Percentiles rank a stretch among this genome's conserved stretches.
Evolutionary conservation across 2,888 invertebrate genomes (phyloP).

Genomic region (Platyscelio sp.): DNA sequence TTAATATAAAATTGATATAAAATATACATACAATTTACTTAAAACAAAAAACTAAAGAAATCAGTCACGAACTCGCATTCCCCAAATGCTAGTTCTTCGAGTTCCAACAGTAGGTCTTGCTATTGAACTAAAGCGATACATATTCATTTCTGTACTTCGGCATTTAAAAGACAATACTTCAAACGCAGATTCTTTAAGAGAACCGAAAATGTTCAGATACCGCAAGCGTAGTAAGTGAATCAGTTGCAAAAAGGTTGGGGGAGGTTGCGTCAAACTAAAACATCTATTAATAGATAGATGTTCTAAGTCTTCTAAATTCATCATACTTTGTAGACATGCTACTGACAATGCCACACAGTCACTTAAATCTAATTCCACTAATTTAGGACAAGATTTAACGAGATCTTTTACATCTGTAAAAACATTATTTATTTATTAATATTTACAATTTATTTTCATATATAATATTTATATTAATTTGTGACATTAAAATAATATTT

Average conservation of each 20-base stretch:
- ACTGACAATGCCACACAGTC: constrained; percentile 92
- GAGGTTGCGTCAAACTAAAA: constrained; percentile 87
- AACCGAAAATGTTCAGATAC: constrained; percentile 94
- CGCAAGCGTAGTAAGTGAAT: constrained; percentile 88
- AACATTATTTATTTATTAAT: background rate
- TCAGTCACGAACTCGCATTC: constrained; percentile 92
- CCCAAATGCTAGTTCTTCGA: constrained; percentile 96
- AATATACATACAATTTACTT: background rate
- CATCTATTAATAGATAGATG: constrained; percentile 94
- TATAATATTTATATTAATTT: too few species aligned
- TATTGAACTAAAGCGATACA: constrained; percentile 93
- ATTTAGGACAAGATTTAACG: constrained; percentile 88
- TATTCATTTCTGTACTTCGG: constrained; percentile 89
- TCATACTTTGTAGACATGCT: constrained; percentile 87
- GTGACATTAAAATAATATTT: too few species aligned
- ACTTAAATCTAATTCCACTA: constrained; percentile 95
- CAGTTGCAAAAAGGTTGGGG: constrained; percentile 89
- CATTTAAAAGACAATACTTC: constrained; percentile 86
- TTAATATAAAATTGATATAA: too few species aligned
- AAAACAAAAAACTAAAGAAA: constrained; percentile 85
- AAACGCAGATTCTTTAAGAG: constrained; percentile 88
- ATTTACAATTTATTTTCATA: too few species aligned
- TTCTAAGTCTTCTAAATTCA: constrained; percentile 88
- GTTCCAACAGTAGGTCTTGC: constrained; percentile 96
- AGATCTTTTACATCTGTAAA: constrained; percentile 89